Base-by-base conservation (phyloP, 1,140 invertebrate genomes). In the Pseudomyrmex sp. region DNA sequence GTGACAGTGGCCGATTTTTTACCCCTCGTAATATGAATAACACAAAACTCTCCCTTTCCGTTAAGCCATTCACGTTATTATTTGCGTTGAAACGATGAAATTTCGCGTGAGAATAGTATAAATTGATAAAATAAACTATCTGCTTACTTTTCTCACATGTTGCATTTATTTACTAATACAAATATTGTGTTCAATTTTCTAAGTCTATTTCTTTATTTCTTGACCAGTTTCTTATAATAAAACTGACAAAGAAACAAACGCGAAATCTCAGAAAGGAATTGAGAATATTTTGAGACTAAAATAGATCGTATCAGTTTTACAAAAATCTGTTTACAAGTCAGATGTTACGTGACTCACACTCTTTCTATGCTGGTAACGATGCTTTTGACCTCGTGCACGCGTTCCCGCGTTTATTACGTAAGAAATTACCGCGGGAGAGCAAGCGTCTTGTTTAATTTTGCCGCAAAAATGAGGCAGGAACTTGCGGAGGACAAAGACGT, bases 341-440 rank as follows among this genome's bases (percentile, higher is more conserved):
- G 44, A 59, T 61, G 44, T 70, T 65, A 77, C 61, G 50, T 83
- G 72, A 75, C 44, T 77, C 50, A 83, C 73, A 35, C 58, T 70
- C 66, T 48, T 72, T 61, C 56, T 77, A 77, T 48, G 70, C 56
- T 70, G 61, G 46, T 46, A 65, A 80, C 56, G 69, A 79, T 72
- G 73, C 62, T 70, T 85, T 75, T 88, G 86, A 88, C 85, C 87
- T 80, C 58, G 84, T 72, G 65, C 62, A 56, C 68, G 68, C 62
- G 86, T 85, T 86, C 87, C 84, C 87, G 87, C 87, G 87, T 88
- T 88, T 88, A 88, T 88, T 88, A 88, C 83, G 79, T 77, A 85
- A 88, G 76, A 65, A 75, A 56, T 61, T 48, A 58, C 70, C 58
- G 79, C 46, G 58, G 72, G 61, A 70, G 66, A 46, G 62, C 44